Evolutionary conservation across 2,888 invertebrate species (phyloP).

Genomic region (Napeogenes sylphis): DNA sequence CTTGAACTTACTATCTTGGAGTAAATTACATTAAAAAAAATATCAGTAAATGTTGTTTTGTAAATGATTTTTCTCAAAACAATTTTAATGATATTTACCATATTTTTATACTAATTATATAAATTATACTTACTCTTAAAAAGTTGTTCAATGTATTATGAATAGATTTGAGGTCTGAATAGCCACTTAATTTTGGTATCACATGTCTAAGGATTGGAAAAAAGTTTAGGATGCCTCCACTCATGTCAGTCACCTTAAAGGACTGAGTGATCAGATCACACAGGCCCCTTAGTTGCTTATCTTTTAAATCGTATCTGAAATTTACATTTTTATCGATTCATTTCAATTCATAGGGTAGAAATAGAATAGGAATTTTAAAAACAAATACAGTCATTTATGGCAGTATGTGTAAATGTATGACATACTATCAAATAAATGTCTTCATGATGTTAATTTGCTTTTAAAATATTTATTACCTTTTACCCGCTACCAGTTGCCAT

Average conservation of each 20-base stretch:
- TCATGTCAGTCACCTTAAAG: slow-evolving; percentile 81
- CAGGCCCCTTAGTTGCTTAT: slow-evolving; percentile 73
- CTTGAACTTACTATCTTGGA: slow-evolving; percentile 11
- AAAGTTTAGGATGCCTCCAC: slow-evolving; percentile 84
- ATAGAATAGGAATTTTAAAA: too few relatives aligned
- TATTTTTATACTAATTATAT: too few relatives aligned
- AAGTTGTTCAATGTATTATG: slow-evolving; percentile 75
- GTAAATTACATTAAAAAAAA: too few relatives aligned
- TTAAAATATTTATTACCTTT: slow-evolving; percentile 55
- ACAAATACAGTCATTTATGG: too few relatives aligned
- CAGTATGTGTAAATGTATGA: too few relatives aligned
- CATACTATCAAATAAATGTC: background rate
- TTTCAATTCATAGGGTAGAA: background rate
- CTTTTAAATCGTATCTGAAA: slow-evolving; percentile 76
- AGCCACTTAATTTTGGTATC: slow-evolving; percentile 80
- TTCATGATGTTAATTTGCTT: background rate
- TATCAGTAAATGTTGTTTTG: too few relatives aligned
- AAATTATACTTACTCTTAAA: slow-evolving; percentile 60
- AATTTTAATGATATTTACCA: too few relatives aligned
- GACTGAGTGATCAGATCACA: slow-evolving; percentile 78
- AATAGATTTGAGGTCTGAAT: slow-evolving; percentile 71
- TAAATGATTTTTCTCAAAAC: too few relatives aligned
- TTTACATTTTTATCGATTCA: background rate
- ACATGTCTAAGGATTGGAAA: slow-evolving; percentile 82
- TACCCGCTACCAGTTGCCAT: slow-evolving; percentile 84